Percentiles rank a stretch among this genome's conserved stretches.
These are phyloP conservation scores for Tylochromis polylepis DNA, from an alignment of 2,113 vertebrate genomes.

Conservation along the genomic window DNA sequence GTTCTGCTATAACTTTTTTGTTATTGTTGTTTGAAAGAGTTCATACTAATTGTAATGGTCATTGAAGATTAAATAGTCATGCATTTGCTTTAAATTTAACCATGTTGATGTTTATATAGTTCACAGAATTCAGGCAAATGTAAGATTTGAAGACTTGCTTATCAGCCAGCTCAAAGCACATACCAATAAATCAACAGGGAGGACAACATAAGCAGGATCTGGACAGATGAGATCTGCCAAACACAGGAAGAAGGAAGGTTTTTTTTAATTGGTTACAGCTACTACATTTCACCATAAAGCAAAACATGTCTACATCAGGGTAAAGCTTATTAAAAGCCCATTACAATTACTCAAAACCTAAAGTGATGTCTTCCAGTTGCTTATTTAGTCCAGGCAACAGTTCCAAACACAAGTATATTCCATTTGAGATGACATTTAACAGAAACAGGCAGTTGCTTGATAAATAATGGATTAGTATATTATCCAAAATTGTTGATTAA, in stretches of 20 bases:
- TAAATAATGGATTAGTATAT: background rate
- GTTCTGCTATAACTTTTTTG: background rate
- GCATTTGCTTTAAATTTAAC: accelerated
- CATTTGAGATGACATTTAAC: background rate
- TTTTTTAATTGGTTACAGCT: background rate
- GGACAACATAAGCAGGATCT: background rate
- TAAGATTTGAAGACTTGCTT: background rate
- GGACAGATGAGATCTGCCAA: background rate
- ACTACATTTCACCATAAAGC: background rate
- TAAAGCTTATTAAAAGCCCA: background rate
- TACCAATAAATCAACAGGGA: background rate
- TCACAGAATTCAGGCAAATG: background rate
- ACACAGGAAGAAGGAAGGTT: background rate
- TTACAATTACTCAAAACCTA: background rate
- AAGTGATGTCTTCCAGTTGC: background rate
- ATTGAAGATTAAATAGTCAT: background rate
- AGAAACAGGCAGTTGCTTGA: background rate
- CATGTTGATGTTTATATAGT: background rate
- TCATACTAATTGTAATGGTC: background rate
- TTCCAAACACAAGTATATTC: background rate
- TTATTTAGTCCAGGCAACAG: background rate
- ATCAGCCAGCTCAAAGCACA: background rate
- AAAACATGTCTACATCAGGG: background rate
- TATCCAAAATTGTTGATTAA: background rate
- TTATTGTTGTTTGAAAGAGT: background rate